Evolutionary conservation across 2,113 vertebrate species (phyloP), one percentile per base, ranked within the genome.

Genomic region (Sphaerodactylus townsendi): DNA sequence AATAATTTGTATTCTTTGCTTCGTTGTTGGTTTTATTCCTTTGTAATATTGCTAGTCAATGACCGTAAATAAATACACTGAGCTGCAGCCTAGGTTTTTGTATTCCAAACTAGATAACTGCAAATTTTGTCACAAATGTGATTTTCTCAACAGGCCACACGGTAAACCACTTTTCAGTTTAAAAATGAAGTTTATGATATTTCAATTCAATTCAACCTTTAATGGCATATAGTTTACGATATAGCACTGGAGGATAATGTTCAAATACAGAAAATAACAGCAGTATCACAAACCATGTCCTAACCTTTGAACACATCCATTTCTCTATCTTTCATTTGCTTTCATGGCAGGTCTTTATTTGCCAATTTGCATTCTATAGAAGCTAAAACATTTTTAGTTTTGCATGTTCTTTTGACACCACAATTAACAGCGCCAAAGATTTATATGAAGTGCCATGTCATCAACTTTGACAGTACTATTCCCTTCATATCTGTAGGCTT

Each of bases 391-490:
- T 46, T 74, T n/a, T 30, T 53, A 2, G n/a, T 50, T 68, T 28
- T 35, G 44, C 2, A 5, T 21, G 48, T 46, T 62, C 8, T 66
- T 15, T 83, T 68, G 4, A 14, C 10, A 37, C 30, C 30, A 41
- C 70, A 79, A 82, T 66, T 81, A 41, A 76, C 85, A 80, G 86
- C 85, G 74, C 77, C 87, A 66, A 0, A 69, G 80, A 69, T 6
- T 81, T 64, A 44, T 84, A 85, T 83, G 85, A 84, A 75, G 50
- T 90, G 82, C 48, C 35, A 8, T 77, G 56, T 80, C 82, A 81
- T 85, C 28, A 3, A 28, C 84, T 83, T 76, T 91, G 92, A 90
- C 87, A 91, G 93, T 92, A 92, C 91, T 64, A 72, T 62, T 9
- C 59, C 74, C 72, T 87, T 81, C 85, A 86, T 79, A 21, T 94